phyloP scores from a whole-genome alignment of 2,888 invertebrate species.

The Calephelis perditalis region DNA sequence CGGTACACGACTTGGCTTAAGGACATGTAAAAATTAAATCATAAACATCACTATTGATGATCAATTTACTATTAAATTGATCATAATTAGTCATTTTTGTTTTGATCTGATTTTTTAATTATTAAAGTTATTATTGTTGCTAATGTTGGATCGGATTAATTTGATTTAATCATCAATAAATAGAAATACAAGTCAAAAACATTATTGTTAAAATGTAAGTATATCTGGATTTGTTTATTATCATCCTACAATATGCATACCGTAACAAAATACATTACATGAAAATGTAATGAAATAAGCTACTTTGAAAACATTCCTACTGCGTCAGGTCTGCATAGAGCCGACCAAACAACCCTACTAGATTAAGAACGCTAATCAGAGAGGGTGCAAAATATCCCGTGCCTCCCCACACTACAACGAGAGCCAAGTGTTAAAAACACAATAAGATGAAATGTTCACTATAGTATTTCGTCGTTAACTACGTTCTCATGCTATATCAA shows the following conservation, averaged over 20 bases:
- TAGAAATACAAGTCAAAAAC: too few relatives aligned
- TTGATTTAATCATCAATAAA: too few relatives aligned
- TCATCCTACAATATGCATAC: too few relatives aligned
- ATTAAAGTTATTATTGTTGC: too few relatives aligned
- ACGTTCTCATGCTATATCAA: slow-evolving; percentile 23
- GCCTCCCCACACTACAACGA: slow-evolving; percentile 47
- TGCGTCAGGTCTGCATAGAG: slow-evolving; percentile 32
- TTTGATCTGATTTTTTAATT: too few relatives aligned
- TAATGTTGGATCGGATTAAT: too few relatives aligned
- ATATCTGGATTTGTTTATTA: background rate
- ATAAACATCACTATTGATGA: too few relatives aligned
- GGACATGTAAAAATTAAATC: too few relatives aligned
- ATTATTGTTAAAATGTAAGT: background rate
- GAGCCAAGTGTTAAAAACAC: slow-evolving; percentile 74
- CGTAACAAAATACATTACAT: background rate
- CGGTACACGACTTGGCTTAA: too few relatives aligned
- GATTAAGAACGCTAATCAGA: slow-evolving; percentile 74
- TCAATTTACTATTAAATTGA: too few relatives aligned
- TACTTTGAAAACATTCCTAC: background rate
- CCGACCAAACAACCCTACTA: slow-evolving; percentile 58
- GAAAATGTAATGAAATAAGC: too few relatives aligned
- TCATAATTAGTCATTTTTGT: too few relatives aligned
- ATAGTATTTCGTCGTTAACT: slow-evolving; percentile 27
- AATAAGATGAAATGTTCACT: slow-evolving; percentile 63
- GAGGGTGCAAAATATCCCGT: slow-evolving; percentile 69